These are phyloP conservation scores for Aldrovandia affinis DNA, from an alignment of 2,797 vertebrate species.

Conservation along the genomic window DNA sequence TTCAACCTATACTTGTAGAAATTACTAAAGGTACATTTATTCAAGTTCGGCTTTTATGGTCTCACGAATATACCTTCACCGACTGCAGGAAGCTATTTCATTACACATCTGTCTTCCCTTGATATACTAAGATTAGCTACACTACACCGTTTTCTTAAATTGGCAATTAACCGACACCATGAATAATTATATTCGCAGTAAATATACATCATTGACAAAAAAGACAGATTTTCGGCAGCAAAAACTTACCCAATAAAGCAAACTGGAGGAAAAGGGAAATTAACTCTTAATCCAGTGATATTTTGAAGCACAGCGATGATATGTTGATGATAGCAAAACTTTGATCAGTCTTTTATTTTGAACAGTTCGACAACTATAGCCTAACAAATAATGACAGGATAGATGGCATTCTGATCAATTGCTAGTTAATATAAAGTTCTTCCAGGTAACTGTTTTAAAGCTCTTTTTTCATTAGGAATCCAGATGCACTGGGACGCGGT, in stretches of 20 bases:
- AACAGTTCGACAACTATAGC: neutral
- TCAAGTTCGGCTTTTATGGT: neutral
- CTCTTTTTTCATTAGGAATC: too few relatives aligned
- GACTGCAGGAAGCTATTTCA: neutral
- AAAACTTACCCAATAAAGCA: constrained; percentile 16
- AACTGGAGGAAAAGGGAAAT: neutral
- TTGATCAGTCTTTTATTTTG: neutral
- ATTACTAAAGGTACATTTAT: too few relatives aligned
- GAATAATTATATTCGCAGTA: neutral
- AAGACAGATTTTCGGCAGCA: too few relatives aligned
- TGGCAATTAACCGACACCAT: neutral
- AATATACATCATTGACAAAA: neutral
- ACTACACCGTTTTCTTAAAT: neutral
- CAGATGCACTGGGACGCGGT: too few relatives aligned
- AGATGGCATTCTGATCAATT: too few relatives aligned
- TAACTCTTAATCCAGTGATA: neutral
- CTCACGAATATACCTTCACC: neutral
- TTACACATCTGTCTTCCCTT: neutral
- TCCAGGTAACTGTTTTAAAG: too few relatives aligned
- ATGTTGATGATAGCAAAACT: neutral
- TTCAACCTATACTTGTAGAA: neutral
- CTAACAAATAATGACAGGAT: neutral
- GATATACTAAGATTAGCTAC: neutral
- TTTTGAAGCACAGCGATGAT: neutral
- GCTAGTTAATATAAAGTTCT: too few relatives aligned